A percentile compares a stretch with the other conserved stretches of the same genome.
These are phyloP conservation scores for Pinna nobilis DNA, from an alignment of 1,140 invertebrate species.

Conservation along the genomic window DNA sequence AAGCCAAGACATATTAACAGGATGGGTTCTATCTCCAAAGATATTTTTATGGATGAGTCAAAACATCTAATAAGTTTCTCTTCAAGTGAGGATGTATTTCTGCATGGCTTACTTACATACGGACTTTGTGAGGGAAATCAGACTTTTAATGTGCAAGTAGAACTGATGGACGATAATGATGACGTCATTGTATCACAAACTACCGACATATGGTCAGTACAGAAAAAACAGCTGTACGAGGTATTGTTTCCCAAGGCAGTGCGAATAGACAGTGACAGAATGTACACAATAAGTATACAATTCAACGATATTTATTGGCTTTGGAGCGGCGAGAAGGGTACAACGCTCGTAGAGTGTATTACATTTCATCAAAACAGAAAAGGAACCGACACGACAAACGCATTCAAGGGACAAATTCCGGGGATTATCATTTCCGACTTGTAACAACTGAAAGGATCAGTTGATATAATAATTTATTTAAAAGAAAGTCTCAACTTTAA, in stretches of 20 bases:
- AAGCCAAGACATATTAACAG: conserved; percentile 6
- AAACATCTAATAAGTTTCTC: conserved; percentile 2
- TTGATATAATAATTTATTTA: too few species aligned
- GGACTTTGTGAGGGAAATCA: not conserved
- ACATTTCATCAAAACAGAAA: not conserved
- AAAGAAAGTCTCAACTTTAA: too few species aligned
- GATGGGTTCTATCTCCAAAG: not conserved
- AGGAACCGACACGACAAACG: not conserved
- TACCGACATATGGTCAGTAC: not conserved
- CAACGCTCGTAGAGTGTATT: not conserved
- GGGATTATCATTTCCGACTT: too few species aligned
- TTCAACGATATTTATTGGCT: not conserved
- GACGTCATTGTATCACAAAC: not conserved
- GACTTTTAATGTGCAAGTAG: not conserved
- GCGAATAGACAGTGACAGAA: not conserved
- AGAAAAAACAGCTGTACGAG: not conserved
- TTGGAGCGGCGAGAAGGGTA: not conserved
- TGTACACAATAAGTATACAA: not conserved
- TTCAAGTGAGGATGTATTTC: not conserved
- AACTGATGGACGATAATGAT: not conserved
- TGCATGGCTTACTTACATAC: conserved; percentile 10
- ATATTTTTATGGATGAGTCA: not conserved
- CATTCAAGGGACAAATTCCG: conserved; percentile 6
- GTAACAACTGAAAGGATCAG: too few species aligned
- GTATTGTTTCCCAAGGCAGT: conserved; percentile 2